A percentile compares a stretch with the other conserved stretches of the same genome.
Conservation (phyloP, 2,888 invertebrate genomes). For the Protodeltote pygarga region DNA sequence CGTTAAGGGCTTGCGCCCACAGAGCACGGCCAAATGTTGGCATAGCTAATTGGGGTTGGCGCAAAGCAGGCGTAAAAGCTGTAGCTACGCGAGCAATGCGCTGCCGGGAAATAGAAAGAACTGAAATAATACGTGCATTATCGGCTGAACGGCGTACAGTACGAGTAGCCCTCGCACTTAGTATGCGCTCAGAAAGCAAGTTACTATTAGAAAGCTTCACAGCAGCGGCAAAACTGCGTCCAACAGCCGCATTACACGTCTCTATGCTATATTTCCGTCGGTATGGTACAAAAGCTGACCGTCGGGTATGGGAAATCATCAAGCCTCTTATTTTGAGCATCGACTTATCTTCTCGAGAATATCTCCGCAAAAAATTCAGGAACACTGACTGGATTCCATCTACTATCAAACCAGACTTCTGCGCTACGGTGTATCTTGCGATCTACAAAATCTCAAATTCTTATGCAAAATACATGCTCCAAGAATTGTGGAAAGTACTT, state of each 20-base stretch:
- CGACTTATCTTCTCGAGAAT: constrained; percentile 38
- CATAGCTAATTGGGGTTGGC: constrained; percentile 56
- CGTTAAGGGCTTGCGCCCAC: constrained; percentile 61
- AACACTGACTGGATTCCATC: constrained; percentile 49
- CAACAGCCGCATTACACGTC: constrained; percentile 52
- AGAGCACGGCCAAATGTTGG: constrained; percentile 56
- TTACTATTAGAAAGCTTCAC: constrained; percentile 17
- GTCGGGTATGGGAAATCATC: constrained; percentile 58
- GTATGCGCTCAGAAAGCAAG: constrained; percentile 13
- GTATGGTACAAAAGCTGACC: constrained; percentile 37
- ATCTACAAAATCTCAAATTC: constrained; percentile 39
- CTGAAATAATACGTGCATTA: constrained; percentile 42
- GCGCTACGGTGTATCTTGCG: constrained; percentile 49
- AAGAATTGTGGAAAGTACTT: constrained; percentile 50
- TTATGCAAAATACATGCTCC: constrained; percentile 43
- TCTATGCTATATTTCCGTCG: constrained; percentile 52
- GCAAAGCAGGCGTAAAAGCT: constrained; percentile 61
- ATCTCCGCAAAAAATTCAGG: constrained; percentile 19
- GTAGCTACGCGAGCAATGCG: constrained; percentile 59
- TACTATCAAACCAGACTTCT: constrained; percentile 59
- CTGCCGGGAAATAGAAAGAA: constrained; percentile 51
- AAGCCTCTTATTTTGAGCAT: constrained; percentile 54
- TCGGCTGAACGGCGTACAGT: constrained; percentile 56
- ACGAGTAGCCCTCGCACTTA: constrained; percentile 56
- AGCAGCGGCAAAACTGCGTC: constrained; percentile 19